Evolutionary conservation across 2,888 invertebrate genomes (phyloP).

Genomic region (Calliopum simillimum): DNA sequence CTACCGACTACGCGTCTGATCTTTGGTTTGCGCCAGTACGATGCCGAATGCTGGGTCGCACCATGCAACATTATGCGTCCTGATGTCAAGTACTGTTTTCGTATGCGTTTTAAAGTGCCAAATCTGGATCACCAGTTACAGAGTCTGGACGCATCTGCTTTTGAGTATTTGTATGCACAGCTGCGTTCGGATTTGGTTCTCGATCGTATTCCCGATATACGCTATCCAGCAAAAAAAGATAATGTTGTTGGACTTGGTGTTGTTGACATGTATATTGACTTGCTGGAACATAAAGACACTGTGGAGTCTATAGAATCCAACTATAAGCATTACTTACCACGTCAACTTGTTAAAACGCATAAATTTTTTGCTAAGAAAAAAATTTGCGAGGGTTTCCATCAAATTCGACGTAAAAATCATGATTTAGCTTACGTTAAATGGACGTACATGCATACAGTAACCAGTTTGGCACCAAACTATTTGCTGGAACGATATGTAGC

Average conservation of each 20-base stretch:
- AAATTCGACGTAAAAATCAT: slow-evolving; percentile 72
- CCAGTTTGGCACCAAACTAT: slow-evolving; percentile 85
- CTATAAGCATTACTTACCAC: slow-evolving; percentile 86
- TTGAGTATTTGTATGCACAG: slow-evolving; percentile 89
- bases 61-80: slow-evolving; percentile 71
- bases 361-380: slow-evolving; percentile 81
- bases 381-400: slow-evolving; percentile 75
- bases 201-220: slow-evolving; percentile 82
- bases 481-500: slow-evolving; percentile 73
- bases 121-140: slow-evolving; percentile 58
- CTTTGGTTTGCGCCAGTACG: slow-evolving; percentile 78
- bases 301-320: slow-evolving; percentile 79
- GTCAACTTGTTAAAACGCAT: slow-evolving; percentile 80
- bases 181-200: slow-evolving; percentile 84
- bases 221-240: slow-evolving; percentile 80
- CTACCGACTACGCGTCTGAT: slow-evolving; percentile 82
- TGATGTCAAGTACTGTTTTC: slow-evolving; percentile 76
- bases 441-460: slow-evolving; percentile 83
- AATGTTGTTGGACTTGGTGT: slow-evolving; percentile 87
- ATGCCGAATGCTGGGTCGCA: slow-evolving; percentile 76
- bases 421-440: slow-evolving; percentile 76
- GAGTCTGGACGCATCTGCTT: slow-evolving; percentile 77
- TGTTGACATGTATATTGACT: slow-evolving; percentile 87
- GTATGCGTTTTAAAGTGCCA: slow-evolving; percentile 82
- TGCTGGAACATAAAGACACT: slow-evolving; percentile 78